Conservation (phyloP, 2,113 vertebrate genomes). For the Hippocampus barbouri region DNA sequence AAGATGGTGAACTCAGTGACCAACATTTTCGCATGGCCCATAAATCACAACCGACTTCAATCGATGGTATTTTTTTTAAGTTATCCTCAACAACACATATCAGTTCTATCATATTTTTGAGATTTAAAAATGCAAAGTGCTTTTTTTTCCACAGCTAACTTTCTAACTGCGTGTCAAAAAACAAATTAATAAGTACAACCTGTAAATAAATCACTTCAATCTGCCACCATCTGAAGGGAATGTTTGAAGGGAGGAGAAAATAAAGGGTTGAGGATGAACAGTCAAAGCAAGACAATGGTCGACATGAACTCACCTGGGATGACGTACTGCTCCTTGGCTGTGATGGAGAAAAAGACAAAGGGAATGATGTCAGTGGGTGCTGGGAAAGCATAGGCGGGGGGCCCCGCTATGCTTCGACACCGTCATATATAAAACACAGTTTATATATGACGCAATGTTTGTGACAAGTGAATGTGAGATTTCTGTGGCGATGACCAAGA, state of each 20-base stretch:
- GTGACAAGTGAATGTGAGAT: conserved; percentile 38
- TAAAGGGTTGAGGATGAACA: conserved; percentile 13
- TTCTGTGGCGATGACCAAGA: conserved; percentile 8
- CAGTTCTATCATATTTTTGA: no score
- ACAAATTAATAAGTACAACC: no score
- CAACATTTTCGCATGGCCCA: no score
- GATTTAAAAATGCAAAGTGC: no score
- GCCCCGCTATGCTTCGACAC: conserved; percentile 53
- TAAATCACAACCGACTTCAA: no score
- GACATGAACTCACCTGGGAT: conserved; percentile 77
- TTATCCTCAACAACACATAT: no score
- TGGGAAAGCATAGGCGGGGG: conserved; percentile 53
- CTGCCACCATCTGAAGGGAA: no score
- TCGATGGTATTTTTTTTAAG: no score
- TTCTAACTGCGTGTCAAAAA: no score
- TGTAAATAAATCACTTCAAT: no score
- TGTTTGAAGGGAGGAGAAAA: background rate
- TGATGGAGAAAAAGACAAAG: conserved; percentile 74
- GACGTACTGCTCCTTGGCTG: conserved; percentile 81
- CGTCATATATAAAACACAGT: conserved; percentile 61
- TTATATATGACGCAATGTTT: conserved; percentile 62
- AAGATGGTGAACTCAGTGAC: background rate
- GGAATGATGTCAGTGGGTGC: conserved; percentile 66
- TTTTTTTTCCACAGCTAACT: no score
- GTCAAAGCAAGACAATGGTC: conserved; percentile 41